These are phyloP conservation scores for Agrochola lychnidis DNA, from an alignment of 2,888 invertebrate genomes.

Conservation along the genomic window DNA sequence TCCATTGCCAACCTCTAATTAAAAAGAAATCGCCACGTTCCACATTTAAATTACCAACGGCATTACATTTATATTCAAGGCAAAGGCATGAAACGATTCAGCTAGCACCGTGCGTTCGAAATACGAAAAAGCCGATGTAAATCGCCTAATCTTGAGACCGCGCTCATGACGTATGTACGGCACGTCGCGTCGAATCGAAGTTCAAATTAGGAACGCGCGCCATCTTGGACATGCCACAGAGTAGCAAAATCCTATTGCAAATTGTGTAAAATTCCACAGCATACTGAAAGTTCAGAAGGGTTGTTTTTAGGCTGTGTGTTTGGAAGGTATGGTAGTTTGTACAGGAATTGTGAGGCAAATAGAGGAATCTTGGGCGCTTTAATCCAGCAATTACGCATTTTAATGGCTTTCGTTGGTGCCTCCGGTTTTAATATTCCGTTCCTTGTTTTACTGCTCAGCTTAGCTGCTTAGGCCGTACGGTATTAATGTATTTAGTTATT, in stretches of 20 bases:
- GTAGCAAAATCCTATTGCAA: conserved; percentile 56
- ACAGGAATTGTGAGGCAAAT: conserved; percentile 78
- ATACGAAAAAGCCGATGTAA: conserved; percentile 88
- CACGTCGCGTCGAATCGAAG: conserved; percentile 83
- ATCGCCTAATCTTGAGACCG: conserved; percentile 90
- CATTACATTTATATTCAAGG: conserved; percentile 82
- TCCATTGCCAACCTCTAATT: conserved; percentile 64
- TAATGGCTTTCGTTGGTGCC: conserved; percentile 87
- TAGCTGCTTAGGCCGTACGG: conserved; percentile 74
- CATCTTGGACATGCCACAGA: conserved; percentile 79
- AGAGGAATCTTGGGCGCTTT: conserved; percentile 89
- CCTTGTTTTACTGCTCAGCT: conserved; percentile 87
- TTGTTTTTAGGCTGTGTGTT: conserved; percentile 69
- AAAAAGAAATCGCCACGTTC: conserved; percentile 79
- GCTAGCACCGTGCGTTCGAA: conserved; percentile 80
- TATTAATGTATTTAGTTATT: conserved; percentile 80
- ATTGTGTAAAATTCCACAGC: conserved; percentile 27
- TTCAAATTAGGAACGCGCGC: conserved; percentile 82
- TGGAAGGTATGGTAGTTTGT: conserved; percentile 70
- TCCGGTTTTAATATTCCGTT: conserved; percentile 88
- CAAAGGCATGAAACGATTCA: conserved; percentile 84
- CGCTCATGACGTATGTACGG: conserved; percentile 88
- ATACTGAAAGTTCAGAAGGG: neutral
- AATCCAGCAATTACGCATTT: conserved; percentile 91
- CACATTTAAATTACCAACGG: conserved; percentile 77